A percentile compares a stretch with the other conserved stretches of the same genome.
phyloP scores from a whole-genome alignment of 2,797 vertebrate species.

The Oreortyx pictus region DNA sequence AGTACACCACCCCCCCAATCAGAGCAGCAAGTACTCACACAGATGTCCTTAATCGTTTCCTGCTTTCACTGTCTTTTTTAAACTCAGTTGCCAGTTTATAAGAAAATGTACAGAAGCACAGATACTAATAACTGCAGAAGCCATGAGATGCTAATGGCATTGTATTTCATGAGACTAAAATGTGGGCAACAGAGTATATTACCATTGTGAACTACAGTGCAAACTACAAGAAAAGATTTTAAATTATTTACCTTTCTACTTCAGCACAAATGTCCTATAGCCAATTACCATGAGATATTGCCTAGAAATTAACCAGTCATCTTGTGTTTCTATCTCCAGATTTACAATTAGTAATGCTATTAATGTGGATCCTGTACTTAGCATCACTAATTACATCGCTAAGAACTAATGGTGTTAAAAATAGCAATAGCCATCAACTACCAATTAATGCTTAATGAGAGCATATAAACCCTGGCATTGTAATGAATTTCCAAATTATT shows the following conservation, averaged over 20 bases:
- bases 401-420: conserved; percentile 88
- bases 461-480: conserved; percentile 84
- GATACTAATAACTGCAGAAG: conserved; percentile 45
- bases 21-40: not conserved
- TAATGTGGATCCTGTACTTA: conserved; percentile 87
- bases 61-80: conserved; percentile 17
- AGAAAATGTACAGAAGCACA: conserved; percentile 16
- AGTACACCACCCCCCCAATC: not conserved
- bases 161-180: conserved; percentile 30
- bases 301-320: conserved; percentile 84
- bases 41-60: conserved; percentile 16
- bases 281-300: conserved; percentile 86
- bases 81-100: conserved; percentile 7
- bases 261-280: conserved; percentile 80
- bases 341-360: conserved; percentile 88
- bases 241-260: conserved; percentile 86
- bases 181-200: conserved; percentile 12
- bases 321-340: conserved; percentile 83
- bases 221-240: conserved; percentile 72
- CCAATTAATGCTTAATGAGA: conserved; percentile 89
- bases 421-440: conserved; percentile 87
- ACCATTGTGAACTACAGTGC: conserved; percentile 7
- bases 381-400: conserved; percentile 88
- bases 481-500: conserved; percentile 86
- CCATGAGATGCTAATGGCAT: conserved; percentile 4